Base-by-base conservation (phyloP, 2,113 vertebrate genomes). In the Pygoscelis antarcticus region DNA sequence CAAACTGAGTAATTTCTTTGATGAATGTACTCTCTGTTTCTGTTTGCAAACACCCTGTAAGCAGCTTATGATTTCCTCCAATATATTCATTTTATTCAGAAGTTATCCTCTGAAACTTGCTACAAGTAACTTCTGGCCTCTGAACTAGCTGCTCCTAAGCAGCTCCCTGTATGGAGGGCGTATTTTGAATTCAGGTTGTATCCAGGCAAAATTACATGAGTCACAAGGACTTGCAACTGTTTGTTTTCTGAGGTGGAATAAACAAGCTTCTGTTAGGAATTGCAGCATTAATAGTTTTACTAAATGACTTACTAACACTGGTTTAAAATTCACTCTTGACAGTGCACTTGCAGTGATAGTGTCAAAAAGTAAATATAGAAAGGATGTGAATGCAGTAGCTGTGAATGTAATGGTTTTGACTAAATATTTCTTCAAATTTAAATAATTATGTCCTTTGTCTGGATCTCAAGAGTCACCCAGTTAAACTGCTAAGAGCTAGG, bases 31-130 rank as follows among this genome's bases (percentile, higher is more conserved):
- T 85, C 91, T 83, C 91, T 95, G 68, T 87, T 96, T 87, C 80
- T 94, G 84, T 95, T 93, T 93, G 91, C 87, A 96, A 96, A 93
- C 87, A 94, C 62, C 54, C 82, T 40, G 51, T 47, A 82, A 96
- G 89, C 87, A 77, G 78, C 91, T 95, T 86, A 81, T 29, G 11
- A 86, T 60, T 88, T 83, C 60, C 49, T 77, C 58, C 93, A 91
- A 49, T 14, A 49, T 14, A 91, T 77, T 91, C 17, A 85, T 91
- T 85, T 96, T 96, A 94, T 79, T 78, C 93, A 58, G 55, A 65
- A 96, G 85, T 95, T 78, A 75, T 22, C 76, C 93, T 85, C 79
- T 62, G 68, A 47, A 72, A 83, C 42, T 74, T 57, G 60, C 36
- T 64, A 40, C 62, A 66, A 68, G 71, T 65, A 69, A 93, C 94